Evolutionary conservation across 2,113 vertebrate species (phyloP).

Genomic region (Gadus chalcogrammus): DNA sequence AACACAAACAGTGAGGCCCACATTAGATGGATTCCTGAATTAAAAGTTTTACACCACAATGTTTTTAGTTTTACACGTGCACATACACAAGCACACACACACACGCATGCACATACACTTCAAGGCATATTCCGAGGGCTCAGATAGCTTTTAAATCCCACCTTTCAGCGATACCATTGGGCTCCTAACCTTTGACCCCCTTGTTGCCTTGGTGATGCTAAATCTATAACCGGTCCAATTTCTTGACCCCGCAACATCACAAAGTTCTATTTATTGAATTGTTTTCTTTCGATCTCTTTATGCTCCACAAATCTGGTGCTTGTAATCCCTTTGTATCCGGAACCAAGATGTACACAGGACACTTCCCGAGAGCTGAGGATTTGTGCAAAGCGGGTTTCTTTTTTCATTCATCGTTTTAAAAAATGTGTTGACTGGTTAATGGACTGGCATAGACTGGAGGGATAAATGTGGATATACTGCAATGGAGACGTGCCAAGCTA

Average conservation of each 20-base stretch:
- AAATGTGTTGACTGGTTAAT: neutral
- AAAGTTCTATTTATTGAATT: no score
- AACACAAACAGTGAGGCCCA: neutral
- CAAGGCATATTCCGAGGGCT: neutral
- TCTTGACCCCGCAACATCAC: no score
- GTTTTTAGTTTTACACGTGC: neutral
- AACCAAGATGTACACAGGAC: constrained; percentile 50
- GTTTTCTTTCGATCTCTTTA: constrained; percentile 32
- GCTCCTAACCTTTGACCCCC: constrained; percentile 31
- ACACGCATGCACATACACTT: constrained; percentile 4
- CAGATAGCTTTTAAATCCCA: neutral
- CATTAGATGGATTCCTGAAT: neutral
- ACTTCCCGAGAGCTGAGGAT: constrained; percentile 45
- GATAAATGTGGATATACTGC: constrained; percentile 20
- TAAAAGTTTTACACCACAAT: no score
- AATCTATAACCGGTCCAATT: no score
- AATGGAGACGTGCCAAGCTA: neutral
- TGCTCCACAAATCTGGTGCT: constrained; percentile 38
- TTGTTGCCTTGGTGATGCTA: constrained; percentile 13
- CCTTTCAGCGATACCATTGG: neutral
- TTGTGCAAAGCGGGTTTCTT: constrained; percentile 27
- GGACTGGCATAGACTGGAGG: constrained; percentile 9
- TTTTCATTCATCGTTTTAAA: constrained; percentile 5
- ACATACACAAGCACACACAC: neutral
- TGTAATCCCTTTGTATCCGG: constrained; percentile 48